A percentile compares a stretch with the other conserved stretches of the same genome.
phyloP scores from a whole-genome alignment of 2,888 invertebrate species.

The Diarsia mendica region DNA sequence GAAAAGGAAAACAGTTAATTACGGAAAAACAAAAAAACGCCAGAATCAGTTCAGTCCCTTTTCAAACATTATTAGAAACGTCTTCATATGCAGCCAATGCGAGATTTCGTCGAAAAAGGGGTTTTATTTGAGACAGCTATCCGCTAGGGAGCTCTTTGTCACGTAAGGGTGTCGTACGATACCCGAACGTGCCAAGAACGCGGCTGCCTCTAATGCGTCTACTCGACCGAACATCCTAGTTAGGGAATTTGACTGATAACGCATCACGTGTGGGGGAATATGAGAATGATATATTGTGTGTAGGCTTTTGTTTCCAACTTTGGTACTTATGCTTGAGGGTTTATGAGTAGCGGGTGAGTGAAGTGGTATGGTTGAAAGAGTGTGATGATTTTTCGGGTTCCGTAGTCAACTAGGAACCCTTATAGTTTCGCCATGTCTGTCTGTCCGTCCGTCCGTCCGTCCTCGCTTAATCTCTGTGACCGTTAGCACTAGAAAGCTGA shows the following conservation, averaged over 20 bases:
- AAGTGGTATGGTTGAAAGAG: background rate
- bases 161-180: conserved; percentile 72
- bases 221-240: conserved; percentile 64
- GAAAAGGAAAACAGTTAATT: conserved; percentile 38
- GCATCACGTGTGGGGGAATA: conserved; percentile 32
- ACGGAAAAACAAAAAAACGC: conserved; percentile 14
- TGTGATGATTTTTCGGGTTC: too few relatives aligned
- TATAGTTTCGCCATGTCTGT: too few relatives aligned
- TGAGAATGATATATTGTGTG: conserved; percentile 38
- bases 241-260: conserved; percentile 68
- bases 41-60: conserved; percentile 42
- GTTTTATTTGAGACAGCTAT: conserved; percentile 72
- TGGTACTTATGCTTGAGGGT: conserved; percentile 28
- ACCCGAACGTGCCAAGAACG: conserved; percentile 66
- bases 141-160: conserved; percentile 73
- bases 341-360: background rate
- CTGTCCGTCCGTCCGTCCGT: too few relatives aligned
- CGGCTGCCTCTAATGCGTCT: conserved; percentile 67
- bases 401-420: too few relatives aligned
- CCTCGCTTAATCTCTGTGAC: too few relatives aligned
- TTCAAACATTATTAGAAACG: conserved; percentile 65
- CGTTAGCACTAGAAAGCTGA: too few relatives aligned
- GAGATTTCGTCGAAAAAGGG: conserved; percentile 70
- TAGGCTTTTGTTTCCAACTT: conserved; percentile 35
- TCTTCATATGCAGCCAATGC: conserved; percentile 70